phyloP scores from a whole-genome alignment of 2,113 vertebrate species.

The Nothocercus julius region DNA sequence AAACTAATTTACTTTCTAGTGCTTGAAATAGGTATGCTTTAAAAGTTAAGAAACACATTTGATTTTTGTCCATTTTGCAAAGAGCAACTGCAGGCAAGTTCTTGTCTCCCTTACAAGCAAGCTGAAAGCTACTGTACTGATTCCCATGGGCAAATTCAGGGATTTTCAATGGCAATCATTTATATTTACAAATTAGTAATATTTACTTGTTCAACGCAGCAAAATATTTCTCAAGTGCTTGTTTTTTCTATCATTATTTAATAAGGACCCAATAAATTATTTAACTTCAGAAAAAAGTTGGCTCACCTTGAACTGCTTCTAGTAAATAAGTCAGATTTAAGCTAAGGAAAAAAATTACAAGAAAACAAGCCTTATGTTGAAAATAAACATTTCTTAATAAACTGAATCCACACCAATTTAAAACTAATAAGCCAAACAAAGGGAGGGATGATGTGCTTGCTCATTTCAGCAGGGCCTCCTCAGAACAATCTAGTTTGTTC shows the following conservation, averaged over 20 bases:
- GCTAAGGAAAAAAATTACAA: not conserved
- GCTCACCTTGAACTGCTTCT: not conserved
- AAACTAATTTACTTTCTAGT: not conserved
- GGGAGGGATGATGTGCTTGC: not conserved
- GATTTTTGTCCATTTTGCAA: not conserved
- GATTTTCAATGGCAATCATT: not conserved
- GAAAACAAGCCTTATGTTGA: not conserved
- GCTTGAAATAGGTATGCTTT: not conserved
- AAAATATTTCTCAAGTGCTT: not conserved
- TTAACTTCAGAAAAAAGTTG: not conserved
- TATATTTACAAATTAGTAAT: not conserved
- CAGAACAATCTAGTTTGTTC: not conserved
- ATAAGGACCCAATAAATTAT: not conserved
- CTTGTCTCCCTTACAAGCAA: not conserved
- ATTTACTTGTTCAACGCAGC: constrained; percentile 15
- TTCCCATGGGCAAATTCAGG: not conserved
- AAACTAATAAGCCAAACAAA: not conserved
- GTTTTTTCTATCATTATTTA: not conserved
- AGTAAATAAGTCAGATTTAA: constrained; percentile 6
- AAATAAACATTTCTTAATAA: not conserved
- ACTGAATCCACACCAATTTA: not conserved
- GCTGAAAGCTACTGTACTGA: not conserved
- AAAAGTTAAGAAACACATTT: not conserved
- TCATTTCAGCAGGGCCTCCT: not conserved
- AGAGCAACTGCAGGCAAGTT: not conserved